phyloP scores from a whole-genome alignment of 2,888 invertebrate genomes.

The Mycalesis mineus region DNA sequence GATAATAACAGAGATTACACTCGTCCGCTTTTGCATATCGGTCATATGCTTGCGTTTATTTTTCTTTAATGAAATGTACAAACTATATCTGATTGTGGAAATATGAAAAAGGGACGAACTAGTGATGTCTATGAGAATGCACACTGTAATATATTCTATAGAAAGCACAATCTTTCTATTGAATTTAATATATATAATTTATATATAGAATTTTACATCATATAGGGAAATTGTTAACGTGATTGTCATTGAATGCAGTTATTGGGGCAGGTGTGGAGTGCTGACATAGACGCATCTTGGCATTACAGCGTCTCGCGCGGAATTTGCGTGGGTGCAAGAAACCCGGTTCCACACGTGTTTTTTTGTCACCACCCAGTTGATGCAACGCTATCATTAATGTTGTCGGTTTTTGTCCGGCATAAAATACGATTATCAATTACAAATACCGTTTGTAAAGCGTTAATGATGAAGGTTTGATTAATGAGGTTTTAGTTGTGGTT shows the following conservation, averaged over 20 bases:
- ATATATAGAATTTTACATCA: background rate
- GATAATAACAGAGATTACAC: too few species aligned
- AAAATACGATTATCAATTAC: too few species aligned
- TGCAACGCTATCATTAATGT: constrained; percentile 24
- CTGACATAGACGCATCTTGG: constrained; percentile 31
- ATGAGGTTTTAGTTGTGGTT: too few species aligned
- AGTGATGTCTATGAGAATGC: background rate
- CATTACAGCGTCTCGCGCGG: constrained; percentile 38
- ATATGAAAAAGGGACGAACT: background rate
- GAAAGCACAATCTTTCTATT: background rate
- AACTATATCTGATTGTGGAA: too few species aligned
- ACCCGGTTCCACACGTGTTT: constrained; percentile 46
- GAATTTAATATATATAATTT: background rate
- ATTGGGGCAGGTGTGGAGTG: constrained; percentile 32
- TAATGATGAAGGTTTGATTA: too few species aligned
- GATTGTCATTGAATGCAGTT: constrained; percentile 18
- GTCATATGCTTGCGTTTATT: too few species aligned
- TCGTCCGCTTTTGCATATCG: too few species aligned
- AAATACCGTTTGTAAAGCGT: too few species aligned
- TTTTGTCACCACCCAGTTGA: constrained; percentile 39
- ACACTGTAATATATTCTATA: background rate
- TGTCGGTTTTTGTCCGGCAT: constrained; percentile 27
- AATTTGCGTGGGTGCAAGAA: constrained; percentile 63
- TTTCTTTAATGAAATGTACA: background rate
- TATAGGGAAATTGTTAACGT: background rate